A percentile compares a stretch with the other conserved stretches of the same genome.
phyloP scores from a whole-genome alignment of 2,888 invertebrate genomes.

The Caenorhabditis zanzibari region DNA sequence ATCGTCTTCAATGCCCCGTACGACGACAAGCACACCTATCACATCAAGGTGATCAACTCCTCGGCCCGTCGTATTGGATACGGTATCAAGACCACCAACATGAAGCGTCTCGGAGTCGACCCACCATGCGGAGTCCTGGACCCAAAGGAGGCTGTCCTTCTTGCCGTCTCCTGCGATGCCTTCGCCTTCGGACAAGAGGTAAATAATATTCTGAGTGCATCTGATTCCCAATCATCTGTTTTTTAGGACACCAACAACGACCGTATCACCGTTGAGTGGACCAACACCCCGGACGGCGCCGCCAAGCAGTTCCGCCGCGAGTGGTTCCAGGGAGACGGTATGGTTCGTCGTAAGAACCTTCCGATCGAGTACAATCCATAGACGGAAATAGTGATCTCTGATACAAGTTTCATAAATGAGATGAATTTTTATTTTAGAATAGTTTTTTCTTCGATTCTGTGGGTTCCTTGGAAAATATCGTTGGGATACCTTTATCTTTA shows the following conservation, averaged over 20 bases:
- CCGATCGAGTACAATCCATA: conserved; percentile 64
- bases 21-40: conserved; percentile 79
- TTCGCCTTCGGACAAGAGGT: conserved; percentile 28
- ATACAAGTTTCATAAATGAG: too few relatives aligned
- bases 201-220: conserved; percentile 1
- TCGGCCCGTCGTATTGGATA: conserved; percentile 69
- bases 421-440: too few relatives aligned
- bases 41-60: conserved; percentile 72
- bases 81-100: conserved; percentile 81
- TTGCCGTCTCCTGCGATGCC: conserved; percentile 79
- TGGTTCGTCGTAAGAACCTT: conserved; percentile 75
- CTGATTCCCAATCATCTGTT: not conserved
- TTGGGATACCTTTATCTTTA: too few relatives aligned
- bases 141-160: conserved; percentile 49
- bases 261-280: conserved; percentile 75
- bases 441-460: too few relatives aligned
- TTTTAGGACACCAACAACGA: conserved; percentile 72
- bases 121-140: conserved; percentile 73
- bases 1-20: conserved; percentile 80
- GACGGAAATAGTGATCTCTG: too few relatives aligned
- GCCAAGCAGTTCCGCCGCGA: conserved; percentile 75
- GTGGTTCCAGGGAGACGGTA: conserved; percentile 78
- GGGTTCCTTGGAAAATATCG: too few relatives aligned
- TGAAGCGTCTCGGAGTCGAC: conserved; percentile 78
- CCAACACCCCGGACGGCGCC: conserved; percentile 73